A percentile compares a stretch with the other conserved stretches of the same genome.
Conservation (phyloP, 2,113 vertebrate species). For the Hippocampus abdominalis region DNA sequence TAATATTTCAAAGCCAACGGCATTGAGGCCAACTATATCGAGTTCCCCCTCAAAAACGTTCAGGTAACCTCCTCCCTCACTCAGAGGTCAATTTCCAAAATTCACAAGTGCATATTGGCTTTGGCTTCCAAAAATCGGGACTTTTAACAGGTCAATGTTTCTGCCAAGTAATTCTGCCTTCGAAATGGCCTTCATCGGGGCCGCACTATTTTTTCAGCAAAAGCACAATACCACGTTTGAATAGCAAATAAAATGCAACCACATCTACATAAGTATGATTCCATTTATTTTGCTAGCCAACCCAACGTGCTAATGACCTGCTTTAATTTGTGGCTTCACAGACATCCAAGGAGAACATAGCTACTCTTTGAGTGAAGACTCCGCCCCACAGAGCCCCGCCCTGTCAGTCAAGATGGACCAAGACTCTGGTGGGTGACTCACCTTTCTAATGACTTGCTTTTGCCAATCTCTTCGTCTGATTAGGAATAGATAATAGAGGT, state of each 20-base stretch:
- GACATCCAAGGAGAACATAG: conserved; percentile 98
- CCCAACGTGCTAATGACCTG: neutral
- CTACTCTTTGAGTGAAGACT: conserved; percentile 95
- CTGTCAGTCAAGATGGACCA: conserved; percentile 93
- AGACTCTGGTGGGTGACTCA: conserved; percentile 76
- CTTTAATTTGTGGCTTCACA: conserved; percentile 51
- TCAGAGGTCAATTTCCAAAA: conserved; percentile 14
- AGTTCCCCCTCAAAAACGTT: conserved; percentile 9
- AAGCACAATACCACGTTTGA: neutral
- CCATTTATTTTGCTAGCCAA: neutral
- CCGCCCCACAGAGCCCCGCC: conserved; percentile 94
- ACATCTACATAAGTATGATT: neutral
- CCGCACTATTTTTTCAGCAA: neutral
- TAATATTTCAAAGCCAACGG: conserved; percentile 14
- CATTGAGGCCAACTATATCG: conserved; percentile 11
- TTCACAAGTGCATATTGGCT: conserved; percentile 5
- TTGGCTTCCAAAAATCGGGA: conserved; percentile 15
- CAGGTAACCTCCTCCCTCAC: conserved; percentile 8
- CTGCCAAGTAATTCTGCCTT: neutral
- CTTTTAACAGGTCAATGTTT: conserved; percentile 17
- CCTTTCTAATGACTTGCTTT: neutral
- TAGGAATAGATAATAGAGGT: neutral
- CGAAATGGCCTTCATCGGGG: neutral
- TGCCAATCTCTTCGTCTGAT: neutral
- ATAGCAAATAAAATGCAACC: neutral